Conservation (phyloP, 1,140 invertebrate genomes). For the Hestina assimilis region DNA sequence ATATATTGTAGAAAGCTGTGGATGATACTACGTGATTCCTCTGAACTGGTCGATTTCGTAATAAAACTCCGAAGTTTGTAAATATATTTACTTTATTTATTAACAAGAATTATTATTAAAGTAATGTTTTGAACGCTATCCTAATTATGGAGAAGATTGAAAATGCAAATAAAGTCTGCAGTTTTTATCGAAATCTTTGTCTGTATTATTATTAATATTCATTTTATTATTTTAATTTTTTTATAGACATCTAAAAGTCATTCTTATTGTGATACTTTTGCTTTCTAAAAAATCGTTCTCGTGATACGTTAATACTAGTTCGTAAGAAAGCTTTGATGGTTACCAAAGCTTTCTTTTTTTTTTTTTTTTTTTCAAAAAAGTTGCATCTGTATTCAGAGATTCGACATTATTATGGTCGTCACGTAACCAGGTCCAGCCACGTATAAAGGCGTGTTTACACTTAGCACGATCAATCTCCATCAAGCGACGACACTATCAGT, state of each 20-base stretch:
- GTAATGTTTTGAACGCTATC: too few relatives aligned
- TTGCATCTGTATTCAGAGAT: background rate
- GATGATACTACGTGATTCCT: background rate
- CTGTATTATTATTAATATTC: background rate
- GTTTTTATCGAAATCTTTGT: background rate
- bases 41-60: too few relatives aligned
- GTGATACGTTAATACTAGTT: too few relatives aligned
- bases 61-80: too few relatives aligned
- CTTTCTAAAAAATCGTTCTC: too few relatives aligned
- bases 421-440: conserved; percentile 47
- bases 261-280: too few relatives aligned
- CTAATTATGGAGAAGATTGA: too few relatives aligned
- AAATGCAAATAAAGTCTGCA: background rate
- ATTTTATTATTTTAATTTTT: background rate
- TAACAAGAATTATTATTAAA: too few relatives aligned
- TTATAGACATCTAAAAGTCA: too few relatives aligned
- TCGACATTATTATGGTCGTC: conserved; percentile 27
- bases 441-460: conserved; percentile 59
- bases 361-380: background rate
- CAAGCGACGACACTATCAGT: conserved; percentile 56
- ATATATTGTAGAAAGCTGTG: conserved; percentile 6
- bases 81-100: too few relatives aligned
- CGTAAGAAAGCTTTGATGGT: too few relatives aligned
- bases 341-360: background rate
- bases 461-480: conserved; percentile 65